Base-by-base conservation (phyloP, 92 coral and sea anemone species). In the Nematostella vectensis region DNA sequence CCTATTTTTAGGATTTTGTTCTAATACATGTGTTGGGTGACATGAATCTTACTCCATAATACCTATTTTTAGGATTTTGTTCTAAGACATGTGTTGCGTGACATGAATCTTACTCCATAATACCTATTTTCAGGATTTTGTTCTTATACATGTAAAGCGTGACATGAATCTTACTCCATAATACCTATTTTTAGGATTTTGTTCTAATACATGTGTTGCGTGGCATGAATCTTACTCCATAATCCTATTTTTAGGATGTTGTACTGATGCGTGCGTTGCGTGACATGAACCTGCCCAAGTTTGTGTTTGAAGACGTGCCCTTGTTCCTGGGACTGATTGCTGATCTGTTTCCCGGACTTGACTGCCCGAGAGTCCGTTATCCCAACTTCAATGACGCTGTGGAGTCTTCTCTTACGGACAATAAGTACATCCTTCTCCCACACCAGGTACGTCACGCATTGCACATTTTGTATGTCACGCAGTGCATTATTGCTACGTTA, bases 231-330 rank as follows among this genome's bases (percentile, higher is more conserved):
- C 0, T 44, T 6, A 19, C 8, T 12, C n/a, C n/a, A n/a, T n/a
- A n/a, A n/a, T n/a, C 40, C 8, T 33, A 6, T 33, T 33, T 33
- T 15, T 55, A 91, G 98, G 98, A 91, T 54, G 98, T 91, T 36
- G 98, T 91, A 20, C 72, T 91, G 38, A 91, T 91, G 98, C 84
- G 98, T 33, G 98, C 98, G 20, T 77, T 91, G 50, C 98, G 98
- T 75, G 98, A 91, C 70, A 93, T 93, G 99, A 93, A 93, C 58
- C 74, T 93, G 48, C 99, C 99, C 42, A 93, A 93, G 85, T 93
- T 93, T 50, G 96, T 93, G 58, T 93, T 86, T 54, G 99, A 93
- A 75, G 99, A 93, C 59, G 99, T 93, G 20, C 99, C 99, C 6
- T 83, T 93, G 55, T 93, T 93, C 82, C 79, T 93, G 57, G 99